These are phyloP conservation scores for Gymnopithys bicolor DNA, from an alignment of 2,797 vertebrate species.

Conservation along the genomic window DNA sequence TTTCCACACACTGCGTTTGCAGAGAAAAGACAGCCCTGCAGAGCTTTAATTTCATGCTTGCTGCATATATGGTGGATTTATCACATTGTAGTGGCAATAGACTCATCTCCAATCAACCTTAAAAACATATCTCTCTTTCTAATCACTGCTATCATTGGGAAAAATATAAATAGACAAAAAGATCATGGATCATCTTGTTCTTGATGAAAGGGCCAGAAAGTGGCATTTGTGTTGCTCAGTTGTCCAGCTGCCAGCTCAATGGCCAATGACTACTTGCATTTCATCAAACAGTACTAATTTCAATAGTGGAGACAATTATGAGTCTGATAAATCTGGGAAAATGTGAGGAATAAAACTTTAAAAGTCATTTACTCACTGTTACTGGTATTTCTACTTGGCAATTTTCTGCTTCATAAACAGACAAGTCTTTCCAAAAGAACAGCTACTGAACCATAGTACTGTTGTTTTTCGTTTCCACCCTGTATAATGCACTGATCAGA, in stretches of 20 bases:
- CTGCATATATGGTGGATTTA: neutral
- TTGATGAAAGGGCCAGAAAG: neutral
- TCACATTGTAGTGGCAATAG: neutral
- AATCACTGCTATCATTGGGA: neutral
- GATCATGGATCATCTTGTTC: neutral
- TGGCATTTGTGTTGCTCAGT: neutral
- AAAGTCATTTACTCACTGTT: neutral
- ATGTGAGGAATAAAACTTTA: neutral
- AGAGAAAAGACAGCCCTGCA: neutral
- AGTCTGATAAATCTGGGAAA: neutral
- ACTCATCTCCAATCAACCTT: neutral
- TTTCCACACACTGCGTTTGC: neutral
- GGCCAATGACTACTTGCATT: accelerated
- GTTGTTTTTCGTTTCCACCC: neutral
- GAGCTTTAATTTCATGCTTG: neutral
- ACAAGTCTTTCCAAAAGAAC: neutral
- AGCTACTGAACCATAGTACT: neutral
- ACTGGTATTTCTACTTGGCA: neutral
- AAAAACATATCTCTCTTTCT: neutral
- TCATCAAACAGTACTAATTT: neutral
- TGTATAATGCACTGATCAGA: neutral
- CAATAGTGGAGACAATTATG: neutral
- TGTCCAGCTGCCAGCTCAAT: neutral
- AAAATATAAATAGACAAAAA: neutral
- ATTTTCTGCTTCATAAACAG: conserved; percentile 29